These are phyloP conservation scores for Ailuropoda melanoleuca DNA, from an alignment of 2,113 vertebrate species.

Conservation along the genomic window DNA sequence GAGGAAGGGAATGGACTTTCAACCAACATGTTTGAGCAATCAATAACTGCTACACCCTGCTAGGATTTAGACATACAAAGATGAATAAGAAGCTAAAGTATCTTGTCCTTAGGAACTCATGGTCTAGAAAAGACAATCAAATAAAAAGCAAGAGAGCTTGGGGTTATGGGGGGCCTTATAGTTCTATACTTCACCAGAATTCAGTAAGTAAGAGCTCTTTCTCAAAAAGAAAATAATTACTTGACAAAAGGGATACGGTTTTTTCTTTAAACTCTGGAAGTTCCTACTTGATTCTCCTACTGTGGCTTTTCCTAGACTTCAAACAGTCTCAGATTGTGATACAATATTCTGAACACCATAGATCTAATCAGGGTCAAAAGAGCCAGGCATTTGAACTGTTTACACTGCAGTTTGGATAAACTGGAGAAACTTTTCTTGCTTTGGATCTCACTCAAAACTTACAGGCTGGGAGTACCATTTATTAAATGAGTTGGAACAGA, in stretches of 20 bases:
- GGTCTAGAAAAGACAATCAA: neutral
- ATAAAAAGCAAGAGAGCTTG: neutral
- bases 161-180: neutral
- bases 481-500: neutral
- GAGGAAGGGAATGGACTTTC: neutral
- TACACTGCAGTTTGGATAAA: neutral
- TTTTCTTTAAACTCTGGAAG: neutral
- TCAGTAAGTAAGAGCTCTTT: neutral
- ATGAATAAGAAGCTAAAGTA: neutral
- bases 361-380: neutral
- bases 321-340: neutral
- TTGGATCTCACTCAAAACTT: neutral
- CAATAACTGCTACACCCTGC: neutral
- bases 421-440: neutral
- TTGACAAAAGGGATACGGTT: neutral
- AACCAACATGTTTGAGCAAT: neutral
- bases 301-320: neutral
- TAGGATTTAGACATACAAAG: neutral
- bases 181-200: neutral
- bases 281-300: neutral
- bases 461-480: neutral
- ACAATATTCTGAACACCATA: neutral
- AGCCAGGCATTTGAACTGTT: neutral
- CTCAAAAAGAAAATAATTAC: neutral
- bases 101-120: neutral